A percentile compares a stretch with the other conserved stretches of the same genome.
phyloP scores from a whole-genome alignment of 2,888 invertebrate species.

The Baccha elongata region DNA sequence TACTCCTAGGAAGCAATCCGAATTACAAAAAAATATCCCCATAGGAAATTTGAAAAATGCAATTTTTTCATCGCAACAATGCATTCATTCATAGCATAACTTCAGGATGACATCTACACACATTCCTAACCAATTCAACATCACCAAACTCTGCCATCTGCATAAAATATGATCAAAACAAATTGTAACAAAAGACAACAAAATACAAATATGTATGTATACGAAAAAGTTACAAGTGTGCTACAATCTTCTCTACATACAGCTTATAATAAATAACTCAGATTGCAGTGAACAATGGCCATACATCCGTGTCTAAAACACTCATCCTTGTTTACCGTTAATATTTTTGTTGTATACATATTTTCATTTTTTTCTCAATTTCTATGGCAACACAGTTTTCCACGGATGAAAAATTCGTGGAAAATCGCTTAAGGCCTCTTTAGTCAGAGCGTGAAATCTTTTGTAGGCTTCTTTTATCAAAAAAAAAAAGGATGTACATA shows the following conservation, averaged over 20 bases:
- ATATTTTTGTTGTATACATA: not conserved
- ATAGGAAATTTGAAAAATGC: not conserved
- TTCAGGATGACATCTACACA: constrained; percentile 15
- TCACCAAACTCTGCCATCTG: not conserved
- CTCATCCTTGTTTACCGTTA: not conserved
- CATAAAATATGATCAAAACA: not conserved
- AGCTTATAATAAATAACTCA: not conserved
- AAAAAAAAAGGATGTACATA: too few species aligned
- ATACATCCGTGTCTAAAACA: constrained; percentile 15
- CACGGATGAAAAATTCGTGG: constrained; percentile 14
- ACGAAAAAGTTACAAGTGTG: not conserved
- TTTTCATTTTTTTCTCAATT: not conserved
- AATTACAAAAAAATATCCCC: too few species aligned
- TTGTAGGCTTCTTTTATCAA: constrained; percentile 8
- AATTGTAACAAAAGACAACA: not conserved
- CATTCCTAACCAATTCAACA: constrained; percentile 1
- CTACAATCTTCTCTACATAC: not conserved
- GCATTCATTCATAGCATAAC: not conserved
- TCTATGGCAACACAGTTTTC: not conserved
- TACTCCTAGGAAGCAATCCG: not conserved
- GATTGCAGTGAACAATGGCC: not conserved
- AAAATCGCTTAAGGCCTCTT: constrained; percentile 39
- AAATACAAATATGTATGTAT: not conserved
- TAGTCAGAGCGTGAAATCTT: constrained; percentile 32
- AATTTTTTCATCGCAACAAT: not conserved